phyloP scores from a whole-genome alignment of 1,140 invertebrate genomes.

The Heliconius congener region DNA sequence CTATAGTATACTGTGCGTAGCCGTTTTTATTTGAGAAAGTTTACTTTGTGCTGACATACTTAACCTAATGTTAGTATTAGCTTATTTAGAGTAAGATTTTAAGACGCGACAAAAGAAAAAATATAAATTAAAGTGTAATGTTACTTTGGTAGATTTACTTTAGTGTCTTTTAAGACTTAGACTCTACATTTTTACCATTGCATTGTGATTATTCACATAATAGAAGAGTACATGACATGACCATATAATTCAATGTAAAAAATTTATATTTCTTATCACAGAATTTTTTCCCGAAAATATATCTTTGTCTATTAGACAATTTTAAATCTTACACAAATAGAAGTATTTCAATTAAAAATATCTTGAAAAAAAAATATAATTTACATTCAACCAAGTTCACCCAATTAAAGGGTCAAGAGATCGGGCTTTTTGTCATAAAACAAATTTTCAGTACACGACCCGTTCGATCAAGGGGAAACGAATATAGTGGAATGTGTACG shows the following conservation, averaged over 20 bases:
- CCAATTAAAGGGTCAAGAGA: conserved; percentile 2
- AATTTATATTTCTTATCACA: no score
- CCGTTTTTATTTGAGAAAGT: neutral
- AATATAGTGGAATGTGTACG: neutral
- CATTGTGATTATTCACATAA: no score
- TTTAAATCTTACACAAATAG: no score
- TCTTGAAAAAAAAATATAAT: no score
- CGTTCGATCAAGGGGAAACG: neutral
- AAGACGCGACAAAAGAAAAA: neutral
- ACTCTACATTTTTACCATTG: no score
- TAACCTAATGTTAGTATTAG: neutral
- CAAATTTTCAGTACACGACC: neutral
- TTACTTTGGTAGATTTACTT: neutral
- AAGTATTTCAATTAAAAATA: no score
- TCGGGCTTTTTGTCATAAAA: neutral
- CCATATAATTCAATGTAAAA: no score
- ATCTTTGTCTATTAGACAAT: no score
- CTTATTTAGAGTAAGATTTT: neutral
- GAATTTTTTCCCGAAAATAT: no score
- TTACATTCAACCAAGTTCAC: neutral
- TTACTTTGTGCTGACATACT: neutral
- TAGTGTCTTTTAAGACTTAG: no score
- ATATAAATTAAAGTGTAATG: neutral
- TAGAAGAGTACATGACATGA: no score
- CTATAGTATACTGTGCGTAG: neutral